A percentile compares a stretch with the other conserved stretches of the same genome.
These are phyloP conservation scores for Cyphomyrus discorhynchus DNA, from an alignment of 2,113 vertebrate species.

Conservation along the genomic window DNA sequence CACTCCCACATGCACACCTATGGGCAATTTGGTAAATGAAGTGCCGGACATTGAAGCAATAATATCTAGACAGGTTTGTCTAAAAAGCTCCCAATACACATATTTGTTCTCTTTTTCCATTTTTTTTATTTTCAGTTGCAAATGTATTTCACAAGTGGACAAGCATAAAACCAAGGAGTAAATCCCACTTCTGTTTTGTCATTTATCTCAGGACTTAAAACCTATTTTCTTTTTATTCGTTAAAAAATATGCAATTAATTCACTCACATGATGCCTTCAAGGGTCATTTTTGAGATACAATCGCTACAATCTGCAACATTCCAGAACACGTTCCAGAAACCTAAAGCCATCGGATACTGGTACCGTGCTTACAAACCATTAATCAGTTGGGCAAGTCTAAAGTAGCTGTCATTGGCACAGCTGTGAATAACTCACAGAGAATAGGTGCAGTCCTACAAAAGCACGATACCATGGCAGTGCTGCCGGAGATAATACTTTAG, in stretches of 20 bases:
- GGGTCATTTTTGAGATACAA: background rate
- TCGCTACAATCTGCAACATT: conserved; percentile 15
- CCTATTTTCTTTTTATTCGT: background rate
- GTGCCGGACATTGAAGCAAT: background rate
- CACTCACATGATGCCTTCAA: conserved; percentile 19
- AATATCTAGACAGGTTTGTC: background rate
- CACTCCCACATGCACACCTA: background rate
- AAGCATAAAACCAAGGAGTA: background rate
- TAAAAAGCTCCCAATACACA: background rate
- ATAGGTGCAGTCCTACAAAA: conserved; percentile 54
- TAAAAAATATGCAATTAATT: conserved; percentile 1
- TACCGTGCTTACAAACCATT: conserved; percentile 61
- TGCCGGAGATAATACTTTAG: conserved; percentile 42
- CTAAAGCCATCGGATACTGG: conserved; percentile 48
- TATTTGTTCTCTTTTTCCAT: background rate
- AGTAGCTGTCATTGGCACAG: conserved; percentile 37
- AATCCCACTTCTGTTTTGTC: background rate
- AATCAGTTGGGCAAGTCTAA: conserved; percentile 60
- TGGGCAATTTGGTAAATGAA: background rate
- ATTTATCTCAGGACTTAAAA: background rate
- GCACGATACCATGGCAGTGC: conserved; percentile 57
- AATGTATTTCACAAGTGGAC: background rate
- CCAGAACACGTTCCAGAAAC: conserved; percentile 34
- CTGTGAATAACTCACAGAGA: conserved; percentile 45
- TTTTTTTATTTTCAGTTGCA: background rate